Evolutionary conservation across 2,797 vertebrate species (phyloP).

Genomic region (Danio tinwini): DNA sequence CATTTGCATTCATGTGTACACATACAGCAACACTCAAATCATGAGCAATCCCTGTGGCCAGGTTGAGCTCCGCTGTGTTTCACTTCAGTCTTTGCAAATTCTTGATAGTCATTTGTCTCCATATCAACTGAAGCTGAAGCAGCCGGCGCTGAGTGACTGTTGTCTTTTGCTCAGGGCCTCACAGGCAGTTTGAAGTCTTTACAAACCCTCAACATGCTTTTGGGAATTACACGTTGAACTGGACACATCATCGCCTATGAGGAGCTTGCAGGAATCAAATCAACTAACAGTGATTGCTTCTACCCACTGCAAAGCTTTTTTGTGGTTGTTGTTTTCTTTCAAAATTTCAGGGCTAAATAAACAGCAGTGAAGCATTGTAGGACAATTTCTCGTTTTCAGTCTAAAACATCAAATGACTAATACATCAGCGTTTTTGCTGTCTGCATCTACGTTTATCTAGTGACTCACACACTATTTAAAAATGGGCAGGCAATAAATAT

Average conservation of each 20-base stretch:
- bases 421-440: neutral
- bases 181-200: constrained; percentile 7
- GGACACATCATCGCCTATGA: neutral
- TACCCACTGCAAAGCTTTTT: neutral
- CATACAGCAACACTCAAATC: neutral
- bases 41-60: neutral
- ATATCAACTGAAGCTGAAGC: constrained; percentile 37
- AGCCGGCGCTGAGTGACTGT: neutral
- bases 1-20: neutral
- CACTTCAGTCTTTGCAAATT: constrained; percentile 4
- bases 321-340: neutral
- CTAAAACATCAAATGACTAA: neutral
- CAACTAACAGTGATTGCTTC: neutral
- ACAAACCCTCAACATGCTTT: neutral
- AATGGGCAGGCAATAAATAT: neutral
- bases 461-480: neutral
- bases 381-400: neutral
- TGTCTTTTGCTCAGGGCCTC: constrained; percentile 21
- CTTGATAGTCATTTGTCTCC: constrained; percentile 29
- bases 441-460: neutral
- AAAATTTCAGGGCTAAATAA: neutral
- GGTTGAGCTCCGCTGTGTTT: neutral
- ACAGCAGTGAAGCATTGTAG: neutral
- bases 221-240: constrained; percentile 5
- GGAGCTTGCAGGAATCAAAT: neutral